Conservation (phyloP, 2,888 invertebrate species). For the Malthinus seriepunctatus region DNA sequence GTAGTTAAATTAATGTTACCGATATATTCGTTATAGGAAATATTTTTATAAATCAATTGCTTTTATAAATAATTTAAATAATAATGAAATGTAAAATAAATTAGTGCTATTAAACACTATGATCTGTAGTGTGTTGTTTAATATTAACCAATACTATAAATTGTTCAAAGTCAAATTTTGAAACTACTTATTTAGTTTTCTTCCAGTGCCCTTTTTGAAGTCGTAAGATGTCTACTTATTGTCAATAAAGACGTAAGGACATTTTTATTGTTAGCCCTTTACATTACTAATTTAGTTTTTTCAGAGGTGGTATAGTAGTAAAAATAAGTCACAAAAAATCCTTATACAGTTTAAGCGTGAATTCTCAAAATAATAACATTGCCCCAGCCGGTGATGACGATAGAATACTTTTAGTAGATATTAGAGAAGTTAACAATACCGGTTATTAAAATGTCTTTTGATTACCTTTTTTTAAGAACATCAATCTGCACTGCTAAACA, state of each 20-base stretch:
- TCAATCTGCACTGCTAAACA: constrained; percentile 71
- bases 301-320: constrained; percentile 66
- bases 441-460: not conserved
- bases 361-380: constrained; percentile 81
- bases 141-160: too few relatives aligned
- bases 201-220: too few relatives aligned
- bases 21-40: too few relatives aligned
- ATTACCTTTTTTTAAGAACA: constrained; percentile 55
- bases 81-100: too few relatives aligned
- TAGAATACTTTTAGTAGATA: constrained; percentile 82
- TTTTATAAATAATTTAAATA: too few relatives aligned
- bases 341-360: constrained; percentile 86
- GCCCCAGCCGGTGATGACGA: constrained; percentile 94
- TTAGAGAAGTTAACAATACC: constrained; percentile 61
- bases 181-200: too few relatives aligned
- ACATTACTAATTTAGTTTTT: constrained; percentile 32
- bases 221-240: too few relatives aligned
- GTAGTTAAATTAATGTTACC: too few relatives aligned
- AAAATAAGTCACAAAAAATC: constrained; percentile 85
- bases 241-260: constrained; percentile 72
- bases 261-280: not conserved
- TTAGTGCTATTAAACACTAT: too few relatives aligned
- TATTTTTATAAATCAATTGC: too few relatives aligned
- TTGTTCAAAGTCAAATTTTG: too few relatives aligned
- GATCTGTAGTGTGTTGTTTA: too few relatives aligned